A percentile compares a stretch with the other conserved stretches of the same genome.
Evolutionary conservation across 2,113 vertebrate genomes (phyloP).

Genomic region (Cheilinus undulatus): DNA sequence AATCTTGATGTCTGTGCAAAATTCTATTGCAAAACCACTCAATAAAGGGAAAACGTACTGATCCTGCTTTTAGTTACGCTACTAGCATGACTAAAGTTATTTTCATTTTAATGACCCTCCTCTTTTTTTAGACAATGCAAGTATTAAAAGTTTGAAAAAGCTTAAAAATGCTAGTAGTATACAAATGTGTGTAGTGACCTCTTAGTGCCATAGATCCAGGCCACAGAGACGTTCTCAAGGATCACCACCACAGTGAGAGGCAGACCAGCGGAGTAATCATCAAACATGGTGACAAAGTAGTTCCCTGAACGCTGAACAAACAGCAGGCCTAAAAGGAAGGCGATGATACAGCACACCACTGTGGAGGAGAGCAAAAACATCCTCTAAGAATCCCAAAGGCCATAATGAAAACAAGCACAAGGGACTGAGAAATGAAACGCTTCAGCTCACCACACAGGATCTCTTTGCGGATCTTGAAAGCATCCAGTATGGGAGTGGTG

Average conservation of each 20-base stretch:
- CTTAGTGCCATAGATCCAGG: slow-evolving; percentile 98
- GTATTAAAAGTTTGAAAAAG: too few species aligned
- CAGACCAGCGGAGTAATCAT: slow-evolving; percentile 96
- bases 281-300: slow-evolving; percentile 99
- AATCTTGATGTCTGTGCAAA: too few species aligned
- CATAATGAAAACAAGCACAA: too few species aligned
- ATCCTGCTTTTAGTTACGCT: too few species aligned
- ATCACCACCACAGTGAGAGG: slow-evolving; percentile 97
- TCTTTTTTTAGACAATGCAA: too few species aligned
- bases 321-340: slow-evolving; percentile 93
- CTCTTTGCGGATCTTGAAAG: slow-evolving; percentile 98
- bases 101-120: too few species aligned
- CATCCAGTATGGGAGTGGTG: slow-evolving; percentile 95
- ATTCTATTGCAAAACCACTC: too few species aligned
- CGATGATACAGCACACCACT: slow-evolving; percentile 94
- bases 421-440: neutral
- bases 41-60: too few species aligned
- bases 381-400: slow-evolving; percentile 9
- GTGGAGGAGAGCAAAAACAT: slow-evolving; percentile 48
- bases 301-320: slow-evolving; percentile 99
- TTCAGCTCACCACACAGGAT: slow-evolving; percentile 91
- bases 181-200: slow-evolving; percentile 82
- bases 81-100: too few species aligned
- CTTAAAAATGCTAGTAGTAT: too few species aligned
- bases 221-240: slow-evolving; percentile 96